Evolutionary conservation across 2,888 invertebrate genomes (phyloP).

Genomic region (Gnatocerus cornutus): DNA sequence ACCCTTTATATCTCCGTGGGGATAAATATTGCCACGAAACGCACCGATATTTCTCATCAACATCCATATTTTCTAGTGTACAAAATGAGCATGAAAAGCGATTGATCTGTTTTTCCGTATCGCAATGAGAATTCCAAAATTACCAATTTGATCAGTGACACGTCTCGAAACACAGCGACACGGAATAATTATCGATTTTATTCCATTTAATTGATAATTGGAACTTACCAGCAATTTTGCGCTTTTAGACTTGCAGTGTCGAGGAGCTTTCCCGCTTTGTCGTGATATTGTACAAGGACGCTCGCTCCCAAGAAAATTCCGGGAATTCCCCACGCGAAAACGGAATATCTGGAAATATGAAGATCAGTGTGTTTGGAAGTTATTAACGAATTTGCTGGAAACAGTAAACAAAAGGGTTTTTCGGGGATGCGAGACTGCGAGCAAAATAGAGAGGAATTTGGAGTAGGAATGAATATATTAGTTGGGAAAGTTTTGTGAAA

Average conservation of each 20-base stretch:
- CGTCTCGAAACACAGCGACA: neutral
- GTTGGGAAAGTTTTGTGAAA: neutral
- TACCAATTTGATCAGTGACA: neutral
- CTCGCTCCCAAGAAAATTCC: slow-evolving; percentile 73
- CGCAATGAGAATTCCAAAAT: neutral
- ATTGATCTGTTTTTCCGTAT: neutral
- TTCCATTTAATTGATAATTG: slow-evolving; percentile 1
- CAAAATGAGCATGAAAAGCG: neutral
- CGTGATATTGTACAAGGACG: slow-evolving; percentile 72
- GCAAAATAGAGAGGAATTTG: neutral
- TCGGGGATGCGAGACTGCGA: neutral
- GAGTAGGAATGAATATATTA: neutral
- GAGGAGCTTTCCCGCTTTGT: slow-evolving; percentile 71
- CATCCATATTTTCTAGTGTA: neutral
- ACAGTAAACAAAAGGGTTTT: neutral
- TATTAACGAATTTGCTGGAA: neutral
- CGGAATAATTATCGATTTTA: neutral
- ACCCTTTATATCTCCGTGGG: too few relatives aligned
- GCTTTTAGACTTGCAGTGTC: slow-evolving; percentile 71
- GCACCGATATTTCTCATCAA: neutral
- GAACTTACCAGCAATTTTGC: slow-evolving; percentile 74
- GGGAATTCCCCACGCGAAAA: slow-evolving; percentile 80
- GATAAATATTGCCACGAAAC: neutral
- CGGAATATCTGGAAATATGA: slow-evolving; percentile 71
- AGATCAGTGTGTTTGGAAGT: neutral